Evolutionary conservation across 2,888 invertebrate species (phyloP), one percentile per base, ranked within the genome.

Genomic region (Athalia cordata): DNA sequence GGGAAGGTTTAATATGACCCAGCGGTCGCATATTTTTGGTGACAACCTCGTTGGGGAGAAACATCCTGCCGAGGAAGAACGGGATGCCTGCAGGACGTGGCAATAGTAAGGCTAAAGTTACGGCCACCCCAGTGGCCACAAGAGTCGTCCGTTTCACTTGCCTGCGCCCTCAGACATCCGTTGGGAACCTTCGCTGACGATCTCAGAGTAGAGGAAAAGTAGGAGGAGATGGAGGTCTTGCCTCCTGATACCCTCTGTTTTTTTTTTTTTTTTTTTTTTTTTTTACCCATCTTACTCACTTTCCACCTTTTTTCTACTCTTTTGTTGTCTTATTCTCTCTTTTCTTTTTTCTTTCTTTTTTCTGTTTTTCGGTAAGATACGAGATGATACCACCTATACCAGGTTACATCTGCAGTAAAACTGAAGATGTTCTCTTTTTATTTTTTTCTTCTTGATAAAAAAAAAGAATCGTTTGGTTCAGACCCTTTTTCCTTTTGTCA

Each of bases 21-120:
- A 64, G 62, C 64, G 75, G 75, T 75, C 75, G 75, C 75, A 75
- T 75, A 75, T 75, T 75, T 75, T 62, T 75, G 75, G 75, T 64
- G 75, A 75, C 75, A 75, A 62, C 59, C 64, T 64, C 62, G 61
- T 62, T 75, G 75, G 50, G 49, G 62, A 50, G n/a, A 64, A 29
- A 29, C 29, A 29, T 29, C 29, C 45, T 9, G 62, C 50, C 13
- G 15, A 29, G 29, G 29, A 29, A 29, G 29, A 29, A 29, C 29
- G 29, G 29, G 29, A 29, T 29, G 29, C 29, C 29, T 29, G 29
- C 29, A 29, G 29, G 29, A 29, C 29, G 59, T 49, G 75, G 75
- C 75, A 75, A 75, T 75, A 75, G 29, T 29, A 29, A 29, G 75
- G 75, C 75, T 75, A 75, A 62, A 75, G 64, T 75, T 75, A 75